These are phyloP conservation scores for Eulemur rufifrons DNA, from an alignment of 2,113 vertebrate species.

Conservation along the genomic window DNA sequence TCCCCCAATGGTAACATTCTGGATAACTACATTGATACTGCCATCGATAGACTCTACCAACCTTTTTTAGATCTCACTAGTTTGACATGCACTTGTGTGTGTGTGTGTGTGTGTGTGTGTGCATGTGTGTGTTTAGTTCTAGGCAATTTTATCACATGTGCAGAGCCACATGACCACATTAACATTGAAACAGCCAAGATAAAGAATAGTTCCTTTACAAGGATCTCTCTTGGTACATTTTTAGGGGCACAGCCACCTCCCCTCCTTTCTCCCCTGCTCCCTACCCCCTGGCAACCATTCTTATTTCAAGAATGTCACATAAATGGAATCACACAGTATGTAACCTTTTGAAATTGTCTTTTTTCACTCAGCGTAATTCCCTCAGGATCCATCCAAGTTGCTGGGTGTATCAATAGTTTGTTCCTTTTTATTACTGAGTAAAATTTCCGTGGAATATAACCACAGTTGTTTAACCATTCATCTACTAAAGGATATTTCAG, in stretches of 20 bases:
- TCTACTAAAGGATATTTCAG: not conserved
- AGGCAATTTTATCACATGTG: not conserved
- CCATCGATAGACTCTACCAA: not conserved
- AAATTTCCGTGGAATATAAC: not conserved
- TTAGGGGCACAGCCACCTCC: not conserved
- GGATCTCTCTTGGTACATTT: not conserved
- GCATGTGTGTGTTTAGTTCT: not conserved
- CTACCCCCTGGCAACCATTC: not conserved
- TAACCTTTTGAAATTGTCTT: not conserved
- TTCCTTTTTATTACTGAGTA: not conserved
- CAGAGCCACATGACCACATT: not conserved
- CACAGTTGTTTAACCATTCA: not conserved
- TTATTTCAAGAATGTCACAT: not conserved
- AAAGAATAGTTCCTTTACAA: not conserved
- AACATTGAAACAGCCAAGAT: not conserved
- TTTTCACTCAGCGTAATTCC: not conserved
- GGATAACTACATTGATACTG: not conserved
- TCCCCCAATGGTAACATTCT: not conserved
- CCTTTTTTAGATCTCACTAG: not conserved
- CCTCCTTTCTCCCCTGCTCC: not conserved
- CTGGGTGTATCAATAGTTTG: not conserved
- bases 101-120: too few species aligned
- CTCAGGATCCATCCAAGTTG: not conserved
- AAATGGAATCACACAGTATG: not conserved
- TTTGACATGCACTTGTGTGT: not conserved